Conservation (phyloP, 2,888 invertebrate species). For the Homarus gammarus region DNA sequence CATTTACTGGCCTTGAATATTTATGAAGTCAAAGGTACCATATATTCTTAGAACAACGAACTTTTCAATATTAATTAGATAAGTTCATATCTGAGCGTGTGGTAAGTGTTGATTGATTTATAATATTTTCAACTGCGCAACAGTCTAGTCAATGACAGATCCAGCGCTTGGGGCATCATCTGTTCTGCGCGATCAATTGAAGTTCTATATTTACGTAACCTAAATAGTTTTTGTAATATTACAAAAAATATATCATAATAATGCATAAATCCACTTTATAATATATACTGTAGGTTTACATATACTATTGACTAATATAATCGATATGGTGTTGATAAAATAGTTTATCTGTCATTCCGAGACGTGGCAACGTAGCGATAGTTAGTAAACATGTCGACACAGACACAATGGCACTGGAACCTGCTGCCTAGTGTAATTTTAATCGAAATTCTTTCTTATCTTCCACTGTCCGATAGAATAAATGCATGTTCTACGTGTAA, state of each 20-base stretch:
- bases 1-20: background rate
- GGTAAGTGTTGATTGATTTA: background rate
- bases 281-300: background rate
- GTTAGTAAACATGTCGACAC: constrained; percentile 76
- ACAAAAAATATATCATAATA: background rate
- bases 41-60: background rate
- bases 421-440: constrained; percentile 74
- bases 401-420: constrained; percentile 75
- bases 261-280: background rate
- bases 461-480: constrained; percentile 81
- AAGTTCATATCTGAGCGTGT: background rate
- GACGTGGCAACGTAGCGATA: constrained; percentile 71
- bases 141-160: constrained; percentile 35
- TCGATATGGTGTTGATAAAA: background rate
- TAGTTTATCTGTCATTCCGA: background rate
- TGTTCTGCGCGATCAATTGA: constrained; percentile 21
- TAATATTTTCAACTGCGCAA: constrained; percentile 18
- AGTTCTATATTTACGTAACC: background rate
- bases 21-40: background rate
- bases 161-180: constrained; percentile 33
- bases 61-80: background rate
- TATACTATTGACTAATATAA: background rate
- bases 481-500: constrained; percentile 82
- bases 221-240: background rate
- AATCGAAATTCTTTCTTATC: constrained; percentile 81